Conservation (phyloP, 1,140 invertebrate genomes). For the Bombus pyrosoma region DNA sequence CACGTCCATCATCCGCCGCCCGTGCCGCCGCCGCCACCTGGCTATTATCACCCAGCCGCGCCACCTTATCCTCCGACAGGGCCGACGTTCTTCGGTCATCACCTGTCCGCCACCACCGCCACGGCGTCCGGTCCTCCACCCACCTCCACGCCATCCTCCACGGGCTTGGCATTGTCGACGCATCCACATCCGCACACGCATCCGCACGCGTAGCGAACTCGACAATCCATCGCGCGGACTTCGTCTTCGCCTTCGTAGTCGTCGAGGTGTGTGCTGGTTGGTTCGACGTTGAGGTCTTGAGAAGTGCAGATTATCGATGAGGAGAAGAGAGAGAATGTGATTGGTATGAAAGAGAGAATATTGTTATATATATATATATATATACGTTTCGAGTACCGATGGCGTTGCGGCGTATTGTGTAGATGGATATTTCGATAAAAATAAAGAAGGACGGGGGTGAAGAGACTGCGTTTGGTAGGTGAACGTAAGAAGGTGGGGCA, state of each 20-base stretch:
- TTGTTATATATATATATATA: neutral
- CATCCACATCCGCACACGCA: constrained; percentile 76
- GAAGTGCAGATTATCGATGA: neutral
- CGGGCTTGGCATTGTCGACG: constrained; percentile 70
- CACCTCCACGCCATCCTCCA: constrained; percentile 76
- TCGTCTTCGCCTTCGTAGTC: constrained; percentile 47
- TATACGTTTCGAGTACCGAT: neutral
- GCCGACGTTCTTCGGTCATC: constrained; percentile 80
- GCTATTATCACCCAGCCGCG: constrained; percentile 77
- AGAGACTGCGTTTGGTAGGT: neutral
- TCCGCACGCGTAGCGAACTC: constrained; percentile 79
- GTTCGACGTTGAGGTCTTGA: neutral
- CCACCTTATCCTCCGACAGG: constrained; percentile 76
- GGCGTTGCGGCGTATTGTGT: neutral
- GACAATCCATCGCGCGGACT: constrained; percentile 19
- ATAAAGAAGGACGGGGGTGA: neutral
- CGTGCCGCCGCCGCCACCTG: constrained; percentile 74
- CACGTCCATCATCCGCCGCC: constrained; percentile 75
- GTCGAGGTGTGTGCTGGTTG: constrained; percentile 13
- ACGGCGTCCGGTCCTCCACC: constrained; percentile 72
- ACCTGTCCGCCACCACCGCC: constrained; percentile 73
- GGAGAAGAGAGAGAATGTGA: neutral
- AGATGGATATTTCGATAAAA: neutral
- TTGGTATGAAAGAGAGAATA: neutral
- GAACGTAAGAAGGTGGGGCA: neutral